Base-by-base conservation (phyloP, 64 coral and sea anemone genomes). In the Actinia equina region DNA sequence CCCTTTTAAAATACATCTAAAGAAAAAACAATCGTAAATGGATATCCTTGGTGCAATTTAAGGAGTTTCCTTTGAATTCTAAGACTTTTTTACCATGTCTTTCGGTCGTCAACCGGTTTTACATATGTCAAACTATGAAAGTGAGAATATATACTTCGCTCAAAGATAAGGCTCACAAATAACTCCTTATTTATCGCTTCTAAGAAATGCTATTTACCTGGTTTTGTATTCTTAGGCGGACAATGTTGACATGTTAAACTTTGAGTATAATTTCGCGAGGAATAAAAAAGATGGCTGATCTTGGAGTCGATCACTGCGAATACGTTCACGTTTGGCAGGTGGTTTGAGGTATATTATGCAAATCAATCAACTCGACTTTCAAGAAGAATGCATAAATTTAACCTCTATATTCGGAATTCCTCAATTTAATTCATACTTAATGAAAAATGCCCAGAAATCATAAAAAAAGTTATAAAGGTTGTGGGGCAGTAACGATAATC, bases 311-410 rank as follows among this genome's bases (percentile, higher is more conserved):
- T 37, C 30, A 37, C 30, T 37, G 30, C 22, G 19, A 43, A 79
- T 6, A 43, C 49, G 43, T 52, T 14, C 17, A 81, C 42, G 78
- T 81, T 22, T 52, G 78, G 11, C 78, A 81, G 78, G 78, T 81
- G 78, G 78, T 81, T 18, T 20, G 27, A 41, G 69, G 17, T 81
- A 5, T 5, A 5, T 52, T 81, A 81, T 81, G 78, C 78, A 81
- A 81, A 81, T 81, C 1, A 37, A 49, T 14, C 78, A 9, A 17
- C 78, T 81, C 78, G 22, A 14, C 3, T 74, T 81, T 20, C 49
- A 46, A 51, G 17, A 81, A 81, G 55, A 44, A 44, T 81, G 78
- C 78, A 81, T 52, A 81, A 52, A 81, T 81, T 81, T 81, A 81
- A n/a, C 49, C 13, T 7, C 20, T n/a, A 45, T 17, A 43, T 49